Conservation (phyloP, 2,113 vertebrate genomes). For the Catharus minimus region DNA sequence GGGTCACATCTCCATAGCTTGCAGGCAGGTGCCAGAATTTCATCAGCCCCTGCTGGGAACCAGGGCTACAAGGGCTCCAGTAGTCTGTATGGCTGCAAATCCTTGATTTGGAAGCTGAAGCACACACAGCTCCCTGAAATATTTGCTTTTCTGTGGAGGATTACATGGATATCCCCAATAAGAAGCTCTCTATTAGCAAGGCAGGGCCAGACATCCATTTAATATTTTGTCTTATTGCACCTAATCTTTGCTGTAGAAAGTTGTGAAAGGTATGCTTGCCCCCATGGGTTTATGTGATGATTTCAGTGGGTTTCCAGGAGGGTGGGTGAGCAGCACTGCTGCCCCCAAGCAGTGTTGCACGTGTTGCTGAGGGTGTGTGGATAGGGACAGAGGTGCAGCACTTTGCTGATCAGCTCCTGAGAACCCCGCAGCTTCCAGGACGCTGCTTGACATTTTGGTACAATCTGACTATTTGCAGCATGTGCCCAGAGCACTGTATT, state of each 20-base stretch:
- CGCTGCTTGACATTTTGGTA: neutral
- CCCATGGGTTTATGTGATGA: rapidly evolving
- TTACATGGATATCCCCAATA: neutral
- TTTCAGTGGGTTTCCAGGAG: neutral
- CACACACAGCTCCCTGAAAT: neutral
- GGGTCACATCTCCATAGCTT: rapidly evolving
- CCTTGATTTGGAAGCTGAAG: neutral
- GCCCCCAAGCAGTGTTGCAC: rapidly evolving
- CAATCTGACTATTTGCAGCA: neutral
- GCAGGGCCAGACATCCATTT: neutral
- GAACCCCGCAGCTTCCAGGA: neutral
- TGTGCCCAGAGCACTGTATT: neutral
- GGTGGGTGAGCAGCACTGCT: neutral
- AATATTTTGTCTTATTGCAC: neutral
- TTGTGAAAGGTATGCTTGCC: neutral
- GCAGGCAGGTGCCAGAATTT: neutral
- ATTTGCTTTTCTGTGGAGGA: neutral
- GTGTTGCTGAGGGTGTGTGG: rapidly evolving
- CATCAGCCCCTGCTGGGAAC: neutral
- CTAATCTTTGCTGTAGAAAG: neutral
- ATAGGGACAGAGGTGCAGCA: neutral
- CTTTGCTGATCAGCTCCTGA: neutral
- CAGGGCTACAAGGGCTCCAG: neutral
- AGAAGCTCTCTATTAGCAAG: neutral
- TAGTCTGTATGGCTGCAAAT: neutral